phyloP scores from a whole-genome alignment of 2,888 invertebrate genomes.

The Agonopterix heracliana region DNA sequence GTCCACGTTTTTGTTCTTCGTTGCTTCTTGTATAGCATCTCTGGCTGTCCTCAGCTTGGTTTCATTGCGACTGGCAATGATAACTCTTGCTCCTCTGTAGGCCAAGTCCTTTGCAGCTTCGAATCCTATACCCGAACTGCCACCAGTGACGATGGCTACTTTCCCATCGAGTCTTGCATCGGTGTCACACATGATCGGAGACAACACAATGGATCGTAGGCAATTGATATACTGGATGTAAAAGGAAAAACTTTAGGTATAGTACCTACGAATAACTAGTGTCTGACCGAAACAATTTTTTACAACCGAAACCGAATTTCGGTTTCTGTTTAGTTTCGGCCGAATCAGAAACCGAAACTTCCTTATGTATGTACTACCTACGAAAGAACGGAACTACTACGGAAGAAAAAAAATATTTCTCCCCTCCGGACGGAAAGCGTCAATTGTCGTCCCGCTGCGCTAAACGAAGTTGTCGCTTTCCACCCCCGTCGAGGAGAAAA shows the following conservation, averaged over 20 bases:
- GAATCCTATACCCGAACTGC: conserved; percentile 59
- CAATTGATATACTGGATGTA: conserved; percentile 15
- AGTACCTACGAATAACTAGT: too few relatives aligned
- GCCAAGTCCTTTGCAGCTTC: conserved; percentile 65
- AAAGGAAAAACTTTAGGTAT: conserved; percentile 19
- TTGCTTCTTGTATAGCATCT: conserved; percentile 38
- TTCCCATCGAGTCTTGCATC: conserved; percentile 44
- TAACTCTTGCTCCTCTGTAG: conserved; percentile 60
- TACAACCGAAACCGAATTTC: too few relatives aligned
- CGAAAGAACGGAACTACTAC: too few relatives aligned
- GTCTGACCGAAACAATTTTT: too few relatives aligned
- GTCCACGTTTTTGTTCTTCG: conserved; percentile 43
- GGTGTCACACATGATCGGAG: conserved; percentile 29
- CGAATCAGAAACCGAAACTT: too few relatives aligned
- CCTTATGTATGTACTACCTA: too few relatives aligned
- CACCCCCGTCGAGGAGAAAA: too few relatives aligned
- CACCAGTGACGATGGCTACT: conserved; percentile 58
- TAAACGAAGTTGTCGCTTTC: too few relatives aligned
- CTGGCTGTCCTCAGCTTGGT: conserved; percentile 52
- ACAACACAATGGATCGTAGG: conserved; percentile 6
- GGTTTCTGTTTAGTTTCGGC: too few relatives aligned
- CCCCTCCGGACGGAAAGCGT: too few relatives aligned
- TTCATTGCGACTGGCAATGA: conserved; percentile 70
- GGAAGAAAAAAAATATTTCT: too few relatives aligned
- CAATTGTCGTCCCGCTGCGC: too few relatives aligned